Evolutionary conservation across 2,888 invertebrate species (phyloP), one percentile per base, ranked within the genome.

Genomic region (Beris morrisii): DNA sequence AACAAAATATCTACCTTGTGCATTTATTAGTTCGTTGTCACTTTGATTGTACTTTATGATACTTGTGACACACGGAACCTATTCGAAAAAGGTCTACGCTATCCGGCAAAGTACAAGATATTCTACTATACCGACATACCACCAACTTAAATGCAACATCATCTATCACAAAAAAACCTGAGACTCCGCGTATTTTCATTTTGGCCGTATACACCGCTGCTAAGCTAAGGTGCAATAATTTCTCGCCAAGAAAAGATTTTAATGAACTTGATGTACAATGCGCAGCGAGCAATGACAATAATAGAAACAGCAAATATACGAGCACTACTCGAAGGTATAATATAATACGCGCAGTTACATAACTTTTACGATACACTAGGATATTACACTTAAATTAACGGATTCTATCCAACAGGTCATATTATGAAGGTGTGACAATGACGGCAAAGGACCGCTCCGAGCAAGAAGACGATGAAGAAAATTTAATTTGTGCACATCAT

Each of bases 1-100:
- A 32, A 38, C 61, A 38, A 52, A 38, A 32, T 61, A 15, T 43
- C 52, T 50, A 13, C 52, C 38, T 52, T 61, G 50, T 15, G 38
- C 66, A 64, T 69, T 70, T 69, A 69, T 67, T 65, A 67, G 68
- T 66, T 68, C 57, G 52, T 68, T 69, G 70, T 70, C 69, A 69
- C 64, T 68, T 67, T 70, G 66, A 70, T 70, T 70, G 69, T 67
- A 69, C 67, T 69, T 69, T 69, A 68, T 67, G 68, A 66, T 53
- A 66, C 56, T 59, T 30, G 64, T 64, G 50, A 50, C 66, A 64
- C 52, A 58, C 66, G 22, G 15, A 52, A 32, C 30, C 63, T 59
- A 53, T 54, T 64, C 55, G 44, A 12, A 44, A 64, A 3, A 38
- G 5, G 9, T 38, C 38, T 38, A 7, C 9, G 9, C 38, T 38